phyloP scores from a whole-genome alignment of 2,113 vertebrate genomes.

The Nycticebus coucang region DNA sequence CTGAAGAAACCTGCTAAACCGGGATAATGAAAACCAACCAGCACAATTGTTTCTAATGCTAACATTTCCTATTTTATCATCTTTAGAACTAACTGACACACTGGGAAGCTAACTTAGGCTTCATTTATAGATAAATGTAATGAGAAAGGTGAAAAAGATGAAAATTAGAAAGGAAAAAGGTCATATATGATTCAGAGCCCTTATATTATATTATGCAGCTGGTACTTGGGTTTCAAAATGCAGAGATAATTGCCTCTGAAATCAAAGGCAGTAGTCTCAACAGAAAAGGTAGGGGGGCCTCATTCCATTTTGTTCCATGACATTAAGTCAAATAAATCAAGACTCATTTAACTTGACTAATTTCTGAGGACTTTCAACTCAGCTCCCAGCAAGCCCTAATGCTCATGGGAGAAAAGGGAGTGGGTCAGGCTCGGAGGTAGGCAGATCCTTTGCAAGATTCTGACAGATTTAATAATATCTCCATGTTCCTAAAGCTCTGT shows the following conservation, averaged over 20 bases:
- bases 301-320: not conserved
- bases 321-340: slow-evolving; percentile 13
- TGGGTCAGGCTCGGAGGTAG: not conserved
- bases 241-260: slow-evolving; percentile 52
- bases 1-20: slow-evolving; percentile 12
- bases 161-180: slow-evolving; percentile 56
- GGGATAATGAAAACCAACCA: slow-evolving; percentile 23
- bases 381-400: not conserved
- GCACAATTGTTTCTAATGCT: not conserved
- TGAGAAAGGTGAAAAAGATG: slow-evolving; percentile 51
- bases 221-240: slow-evolving; percentile 57
- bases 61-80: slow-evolving; percentile 62
- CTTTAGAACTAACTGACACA: not conserved
- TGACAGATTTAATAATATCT: slow-evolving; percentile 33
- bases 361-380: slow-evolving; percentile 40
- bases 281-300: slow-evolving; percentile 32
- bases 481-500: not conserved
- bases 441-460: not conserved
- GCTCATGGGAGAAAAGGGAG: not conserved
- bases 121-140: slow-evolving; percentile 47
- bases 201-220: slow-evolving; percentile 48
- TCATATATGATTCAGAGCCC: slow-evolving; percentile 29
- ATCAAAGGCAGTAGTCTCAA: slow-evolving; percentile 54
- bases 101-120: slow-evolving; percentile 50
- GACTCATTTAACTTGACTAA: slow-evolving; percentile 7